Conservation (phyloP, 1,140 invertebrate species). For the Cydia amplana region DNA sequence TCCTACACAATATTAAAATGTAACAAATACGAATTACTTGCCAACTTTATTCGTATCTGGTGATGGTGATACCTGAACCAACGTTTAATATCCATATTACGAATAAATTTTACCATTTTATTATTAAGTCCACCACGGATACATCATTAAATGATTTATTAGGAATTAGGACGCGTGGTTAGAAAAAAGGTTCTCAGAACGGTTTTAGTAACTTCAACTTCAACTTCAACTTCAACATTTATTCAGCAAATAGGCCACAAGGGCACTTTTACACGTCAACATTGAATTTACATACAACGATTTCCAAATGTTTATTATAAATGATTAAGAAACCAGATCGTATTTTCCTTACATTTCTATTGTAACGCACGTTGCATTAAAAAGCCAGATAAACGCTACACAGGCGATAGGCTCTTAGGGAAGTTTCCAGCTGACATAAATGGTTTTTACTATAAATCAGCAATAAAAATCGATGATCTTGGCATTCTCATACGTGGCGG, state of each 20-base stretch:
- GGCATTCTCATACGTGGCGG: constrained; percentile 39
- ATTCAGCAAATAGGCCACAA: too few species aligned
- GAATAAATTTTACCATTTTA: constrained; percentile 16
- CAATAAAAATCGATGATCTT: constrained; percentile 39
- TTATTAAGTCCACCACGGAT: background rate
- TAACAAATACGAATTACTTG: background rate
- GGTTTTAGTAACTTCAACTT: too few species aligned
- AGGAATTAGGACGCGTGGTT: too few species aligned
- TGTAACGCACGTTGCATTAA: background rate
- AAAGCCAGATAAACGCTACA: background rate
- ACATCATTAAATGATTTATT: too few species aligned
- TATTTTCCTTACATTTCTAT: background rate
- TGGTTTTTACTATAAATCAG: constrained; percentile 37
- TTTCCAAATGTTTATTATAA: background rate
- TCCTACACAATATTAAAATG: background rate
- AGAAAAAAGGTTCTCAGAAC: too few species aligned
- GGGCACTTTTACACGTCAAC: too few species aligned
- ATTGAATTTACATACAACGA: background rate
- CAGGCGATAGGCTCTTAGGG: background rate
- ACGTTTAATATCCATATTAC: background rate
- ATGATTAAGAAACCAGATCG: background rate
- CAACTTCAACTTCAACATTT: too few species aligned
- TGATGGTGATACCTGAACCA: background rate
- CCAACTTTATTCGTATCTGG: background rate
- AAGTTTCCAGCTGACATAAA: constrained; percentile 21